Percentiles rank a stretch among this genome's conserved stretches.
Evolutionary conservation across 2,888 invertebrate species (phyloP).

Genomic region (Colletes collaris): DNA sequence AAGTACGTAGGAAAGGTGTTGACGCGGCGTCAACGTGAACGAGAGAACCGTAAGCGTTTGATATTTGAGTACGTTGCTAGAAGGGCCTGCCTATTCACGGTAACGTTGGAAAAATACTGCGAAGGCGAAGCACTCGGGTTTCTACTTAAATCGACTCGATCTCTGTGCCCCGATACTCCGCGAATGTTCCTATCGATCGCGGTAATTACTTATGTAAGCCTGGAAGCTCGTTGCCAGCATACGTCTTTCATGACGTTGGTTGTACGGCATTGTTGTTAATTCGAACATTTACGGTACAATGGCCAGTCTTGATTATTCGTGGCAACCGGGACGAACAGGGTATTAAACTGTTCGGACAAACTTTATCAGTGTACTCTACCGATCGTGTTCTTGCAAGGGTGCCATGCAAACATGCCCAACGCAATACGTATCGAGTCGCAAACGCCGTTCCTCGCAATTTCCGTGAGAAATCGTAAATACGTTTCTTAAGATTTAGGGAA

Average conservation of each 20-base stretch:
- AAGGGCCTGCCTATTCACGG: slow-evolving; percentile 43
- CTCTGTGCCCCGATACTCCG: slow-evolving; percentile 11
- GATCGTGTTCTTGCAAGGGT: too few relatives aligned
- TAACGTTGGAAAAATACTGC: slow-evolving; percentile 39
- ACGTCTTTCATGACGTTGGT: background rate
- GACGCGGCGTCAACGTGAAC: background rate
- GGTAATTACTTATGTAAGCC: slow-evolving; percentile 51
- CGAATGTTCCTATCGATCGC: slow-evolving; percentile 38
- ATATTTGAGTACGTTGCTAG: slow-evolving; percentile 54
- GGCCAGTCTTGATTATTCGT: slow-evolving; percentile 17
- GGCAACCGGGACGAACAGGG: background rate
- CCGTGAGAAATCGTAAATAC: too few relatives aligned
- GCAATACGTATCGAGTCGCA: too few relatives aligned
- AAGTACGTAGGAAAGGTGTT: slow-evolving; percentile 8
- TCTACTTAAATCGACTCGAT: slow-evolving; percentile 48
- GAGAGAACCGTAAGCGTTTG: slow-evolving; percentile 40
- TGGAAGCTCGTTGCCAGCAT: slow-evolving; percentile 7
- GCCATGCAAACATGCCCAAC: too few relatives aligned
- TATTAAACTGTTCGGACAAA: too few relatives aligned
- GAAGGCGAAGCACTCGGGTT: slow-evolving; percentile 39
- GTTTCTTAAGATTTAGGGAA: too few relatives aligned
- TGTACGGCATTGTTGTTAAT: slow-evolving; percentile 15
- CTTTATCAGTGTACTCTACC: too few relatives aligned
- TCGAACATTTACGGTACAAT: slow-evolving; percentile 17
- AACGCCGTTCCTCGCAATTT: too few relatives aligned